phyloP scores from a whole-genome alignment of 2,797 vertebrate species.

The Protonibea diacanthus region DNA sequence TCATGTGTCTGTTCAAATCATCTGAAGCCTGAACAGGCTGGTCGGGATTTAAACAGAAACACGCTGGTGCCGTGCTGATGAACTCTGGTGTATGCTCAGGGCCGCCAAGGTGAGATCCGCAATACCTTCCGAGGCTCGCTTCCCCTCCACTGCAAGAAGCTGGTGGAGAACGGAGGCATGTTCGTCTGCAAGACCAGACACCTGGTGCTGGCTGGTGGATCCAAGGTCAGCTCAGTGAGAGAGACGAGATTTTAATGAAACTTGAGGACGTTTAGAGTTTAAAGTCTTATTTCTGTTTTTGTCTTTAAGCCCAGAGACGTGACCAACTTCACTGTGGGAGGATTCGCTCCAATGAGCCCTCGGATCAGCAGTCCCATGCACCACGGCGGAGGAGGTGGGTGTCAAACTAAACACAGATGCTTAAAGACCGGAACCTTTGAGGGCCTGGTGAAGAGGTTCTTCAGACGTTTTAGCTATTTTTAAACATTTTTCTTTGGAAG shows the following conservation, averaged over 20 bases:
- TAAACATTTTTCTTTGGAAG: no score
- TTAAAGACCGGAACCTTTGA: no score
- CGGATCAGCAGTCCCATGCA: constrained; percentile 97
- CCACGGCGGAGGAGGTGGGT: constrained; percentile 85
- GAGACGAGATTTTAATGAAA: no score
- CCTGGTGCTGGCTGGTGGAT: constrained; percentile 93
- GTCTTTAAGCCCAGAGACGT: constrained; percentile 91
- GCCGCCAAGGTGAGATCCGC: constrained; percentile 94
- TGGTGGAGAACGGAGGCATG: constrained; percentile 98
- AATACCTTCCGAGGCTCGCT: constrained; percentile 92
- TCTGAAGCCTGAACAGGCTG: no score
- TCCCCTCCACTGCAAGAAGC: constrained; percentile 98
- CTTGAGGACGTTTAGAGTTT: neutral
- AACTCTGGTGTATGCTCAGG: constrained; percentile 76
- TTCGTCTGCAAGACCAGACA: constrained; percentile 96
- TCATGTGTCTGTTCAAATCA: no score
- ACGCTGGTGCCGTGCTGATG: no score
- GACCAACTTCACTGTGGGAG: constrained; percentile 93
- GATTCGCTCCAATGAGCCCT: constrained; percentile 95
- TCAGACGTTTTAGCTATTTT: no score
- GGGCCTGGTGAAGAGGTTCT: no score
- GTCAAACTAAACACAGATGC: no score
- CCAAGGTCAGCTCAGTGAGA: constrained; percentile 86
- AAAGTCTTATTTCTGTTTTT: neutral
- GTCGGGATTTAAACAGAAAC: no score